A percentile compares a stretch with the other conserved stretches of the same genome.
phyloP scores from a whole-genome alignment of 2,888 invertebrate genomes.

The Melieria omissa region DNA sequence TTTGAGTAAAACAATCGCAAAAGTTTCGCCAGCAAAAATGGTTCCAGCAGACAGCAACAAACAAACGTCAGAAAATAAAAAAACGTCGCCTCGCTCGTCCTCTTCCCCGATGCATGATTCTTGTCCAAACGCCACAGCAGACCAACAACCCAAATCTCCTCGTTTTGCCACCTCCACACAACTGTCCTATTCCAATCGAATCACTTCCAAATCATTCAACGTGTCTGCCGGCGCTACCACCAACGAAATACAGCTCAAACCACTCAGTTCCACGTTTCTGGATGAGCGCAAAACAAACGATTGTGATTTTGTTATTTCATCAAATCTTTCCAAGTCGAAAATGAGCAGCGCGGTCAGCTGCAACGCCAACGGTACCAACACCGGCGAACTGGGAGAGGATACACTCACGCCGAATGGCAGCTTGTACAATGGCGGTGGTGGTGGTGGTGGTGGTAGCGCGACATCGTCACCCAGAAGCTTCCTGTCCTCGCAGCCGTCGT shows the following conservation, averaged over 20 bases:
- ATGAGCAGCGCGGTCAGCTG: not conserved
- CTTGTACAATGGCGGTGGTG: not conserved
- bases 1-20: not conserved
- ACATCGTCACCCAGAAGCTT: constrained; percentile 54
- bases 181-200: not conserved
- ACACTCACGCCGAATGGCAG: not conserved
- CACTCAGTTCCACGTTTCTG: constrained; percentile 32
- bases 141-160: not conserved
- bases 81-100: too few relatives aligned
- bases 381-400: not conserved
- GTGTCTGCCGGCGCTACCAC: not conserved
- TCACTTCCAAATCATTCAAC: not conserved
- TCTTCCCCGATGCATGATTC: not conserved
- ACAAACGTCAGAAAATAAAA: too few relatives aligned
- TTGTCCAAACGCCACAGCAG: not conserved
- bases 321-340: constrained; percentile 17
- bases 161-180: too few relatives aligned
- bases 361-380: not conserved
- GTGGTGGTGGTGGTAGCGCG: constrained; percentile 44
- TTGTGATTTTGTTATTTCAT: constrained; percentile 12
- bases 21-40: not conserved
- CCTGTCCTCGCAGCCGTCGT: constrained; percentile 41
- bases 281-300: constrained; percentile 20
- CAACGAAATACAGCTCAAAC: constrained; percentile 21
- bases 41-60: not conserved